Base-by-base conservation (phyloP, 2,113 vertebrate species). In the Eupsittula cactorum region DNA sequence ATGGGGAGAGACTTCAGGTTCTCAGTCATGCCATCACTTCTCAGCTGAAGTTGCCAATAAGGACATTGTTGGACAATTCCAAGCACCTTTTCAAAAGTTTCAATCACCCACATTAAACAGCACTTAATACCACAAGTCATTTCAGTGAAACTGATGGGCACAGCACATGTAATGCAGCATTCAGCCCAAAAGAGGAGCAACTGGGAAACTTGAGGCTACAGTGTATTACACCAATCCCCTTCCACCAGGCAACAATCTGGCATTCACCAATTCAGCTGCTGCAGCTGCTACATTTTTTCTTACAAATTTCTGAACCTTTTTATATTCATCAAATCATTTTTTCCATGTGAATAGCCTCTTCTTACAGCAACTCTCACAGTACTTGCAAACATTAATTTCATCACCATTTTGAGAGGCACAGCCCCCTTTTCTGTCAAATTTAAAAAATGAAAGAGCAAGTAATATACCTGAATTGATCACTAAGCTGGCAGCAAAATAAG, bases 151-250 rank as follows among this genome's bases (percentile, higher is more conserved):
- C 13, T 3, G 6, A 50, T 3, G 28, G 64, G 68, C 57, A 69
- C 23, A 23, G 13, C 1, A 42, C 35, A 73, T 28, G 44, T 28
- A 80, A 65, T 0, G 1, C 27, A 78, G 41, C 2, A 0, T 23
- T 44, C 46, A 55, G 31, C 20, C 39, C 35, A 73, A 59, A 80
- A 25, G 46, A 89, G 42, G 8, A 88, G 17, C 63, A 86, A 77
- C 21, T 2, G 49, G n/a, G 76, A 90, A 83, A 77, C 37, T 11
- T n/a, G 31, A 76, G 35, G 70, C 27, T 59, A 37, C 19, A 42
- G 46, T 41, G 88, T 19, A 69, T 62, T 20, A 37, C 5, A 6
- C 23, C 10, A n/a, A 81, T 63, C 27, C 46, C 80, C 80, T 59
- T 59, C 63, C 60, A 81, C 44, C 55, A 69, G 44, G 37, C 41